These are phyloP conservation scores for Diaphora mendica DNA, from an alignment of 2,888 invertebrate genomes.

Conservation along the genomic window DNA sequence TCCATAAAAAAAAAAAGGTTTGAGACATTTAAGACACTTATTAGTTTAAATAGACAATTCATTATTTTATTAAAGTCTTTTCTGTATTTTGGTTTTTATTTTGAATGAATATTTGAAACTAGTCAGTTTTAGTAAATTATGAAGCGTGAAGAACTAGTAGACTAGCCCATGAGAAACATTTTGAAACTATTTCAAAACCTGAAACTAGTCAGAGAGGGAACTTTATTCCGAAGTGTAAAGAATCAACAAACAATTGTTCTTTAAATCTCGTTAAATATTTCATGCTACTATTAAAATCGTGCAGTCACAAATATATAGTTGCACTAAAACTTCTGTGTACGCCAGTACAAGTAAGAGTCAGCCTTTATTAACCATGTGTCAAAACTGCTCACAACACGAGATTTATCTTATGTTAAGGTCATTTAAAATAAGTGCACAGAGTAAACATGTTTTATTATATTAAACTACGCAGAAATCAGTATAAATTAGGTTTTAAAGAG, in stretches of 20 bases:
- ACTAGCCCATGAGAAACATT: too few relatives aligned
- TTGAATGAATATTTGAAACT: not conserved
- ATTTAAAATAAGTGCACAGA: constrained; percentile 60
- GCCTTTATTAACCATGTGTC: constrained; percentile 66
- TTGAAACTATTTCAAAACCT: not conserved
- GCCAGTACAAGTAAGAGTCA: constrained; percentile 42
- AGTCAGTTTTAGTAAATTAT: too few relatives aligned
- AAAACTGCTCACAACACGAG: constrained; percentile 71
- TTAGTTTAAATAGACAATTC: not conserved
- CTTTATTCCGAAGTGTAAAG: not conserved
- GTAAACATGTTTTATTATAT: constrained; percentile 60
- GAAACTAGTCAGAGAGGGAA: not conserved
- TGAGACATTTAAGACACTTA: too few relatives aligned
- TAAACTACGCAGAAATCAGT: constrained; percentile 18
- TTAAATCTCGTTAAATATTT: not conserved
- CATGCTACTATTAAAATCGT: not conserved
- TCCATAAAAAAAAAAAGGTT: too few relatives aligned
- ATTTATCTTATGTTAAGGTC: constrained; percentile 71
- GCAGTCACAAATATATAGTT: not conserved
- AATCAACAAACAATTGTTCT: not conserved
- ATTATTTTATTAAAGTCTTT: not conserved
- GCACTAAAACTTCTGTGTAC: constrained; percentile 12
- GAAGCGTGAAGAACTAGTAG: not conserved
- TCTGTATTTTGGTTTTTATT: not conserved
- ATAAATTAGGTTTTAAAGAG: not conserved